phyloP scores from a whole-genome alignment of 2,888 invertebrate genomes.

The Xanthorhoe spadicearia region DNA sequence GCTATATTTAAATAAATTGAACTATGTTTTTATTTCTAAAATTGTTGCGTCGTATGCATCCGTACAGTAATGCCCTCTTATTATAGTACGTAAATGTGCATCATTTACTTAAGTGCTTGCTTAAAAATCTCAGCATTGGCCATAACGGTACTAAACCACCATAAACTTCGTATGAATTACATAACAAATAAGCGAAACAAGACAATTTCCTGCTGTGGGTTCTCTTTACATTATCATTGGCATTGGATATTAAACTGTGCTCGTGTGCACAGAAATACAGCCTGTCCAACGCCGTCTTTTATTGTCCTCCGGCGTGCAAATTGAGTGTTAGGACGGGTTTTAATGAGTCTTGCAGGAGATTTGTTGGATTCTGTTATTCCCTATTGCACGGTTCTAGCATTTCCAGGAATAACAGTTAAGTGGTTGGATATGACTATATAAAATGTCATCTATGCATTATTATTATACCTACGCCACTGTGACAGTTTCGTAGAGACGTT shows the following conservation, averaged over 20 bases:
- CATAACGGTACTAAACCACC: constrained; percentile 72
- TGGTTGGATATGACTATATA: background rate
- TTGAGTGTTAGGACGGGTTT: constrained; percentile 27
- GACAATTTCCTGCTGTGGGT: constrained; percentile 69
- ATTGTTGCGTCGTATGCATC: constrained; percentile 47
- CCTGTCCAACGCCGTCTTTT: constrained; percentile 35
- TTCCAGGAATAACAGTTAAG: constrained; percentile 12
- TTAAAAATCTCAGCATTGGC: constrained; percentile 65
- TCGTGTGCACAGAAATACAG: constrained; percentile 41
- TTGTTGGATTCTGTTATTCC: constrained; percentile 24
- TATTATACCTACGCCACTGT: background rate
- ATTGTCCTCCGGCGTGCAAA: constrained; percentile 31
- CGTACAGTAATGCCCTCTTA: constrained; percentile 50
- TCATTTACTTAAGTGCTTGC: constrained; percentile 59
- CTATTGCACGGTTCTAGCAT: constrained; percentile 8
- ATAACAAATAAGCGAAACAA: constrained; percentile 67
- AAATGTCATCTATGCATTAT: background rate
- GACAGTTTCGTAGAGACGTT: background rate
- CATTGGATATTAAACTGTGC: constrained; percentile 59
- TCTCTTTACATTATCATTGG: constrained; percentile 65
- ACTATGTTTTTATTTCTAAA: constrained; percentile 31
- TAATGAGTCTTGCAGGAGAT: constrained; percentile 23
- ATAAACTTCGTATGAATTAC: constrained; percentile 65
- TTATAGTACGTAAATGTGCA: constrained; percentile 56
- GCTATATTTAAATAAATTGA: constrained; percentile 7